Conservation (phyloP, 1,140 invertebrate genomes). For the Eubasilissa regina region DNA sequence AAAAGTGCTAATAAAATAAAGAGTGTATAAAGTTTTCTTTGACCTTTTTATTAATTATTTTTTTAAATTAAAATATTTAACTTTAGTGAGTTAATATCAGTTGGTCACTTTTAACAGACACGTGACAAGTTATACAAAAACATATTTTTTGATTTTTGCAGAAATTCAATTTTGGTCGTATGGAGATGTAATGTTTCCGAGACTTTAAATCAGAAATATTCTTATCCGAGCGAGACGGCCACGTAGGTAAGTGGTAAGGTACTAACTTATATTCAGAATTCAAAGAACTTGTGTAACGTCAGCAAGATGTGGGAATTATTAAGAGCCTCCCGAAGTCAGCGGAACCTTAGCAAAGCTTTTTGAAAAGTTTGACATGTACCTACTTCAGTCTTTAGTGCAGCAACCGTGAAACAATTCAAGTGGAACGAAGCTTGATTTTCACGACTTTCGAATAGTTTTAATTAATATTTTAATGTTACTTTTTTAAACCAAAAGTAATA, state of each 20-base stretch:
- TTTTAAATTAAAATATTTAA: too few species aligned
- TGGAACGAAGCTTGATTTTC: neutral
- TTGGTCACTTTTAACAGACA: too few species aligned
- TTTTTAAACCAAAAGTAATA: too few species aligned
- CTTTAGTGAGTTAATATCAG: too few species aligned
- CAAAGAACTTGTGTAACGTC: constrained; percentile 21
- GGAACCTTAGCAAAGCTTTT: neutral
- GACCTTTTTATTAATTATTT: too few species aligned
- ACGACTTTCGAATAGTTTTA: too few species aligned
- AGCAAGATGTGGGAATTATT: constrained; percentile 35
- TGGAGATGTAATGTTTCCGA: neutral
- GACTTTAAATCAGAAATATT: neutral
- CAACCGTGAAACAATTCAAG: constrained; percentile 18
- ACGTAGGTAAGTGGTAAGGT: constrained; percentile 28
- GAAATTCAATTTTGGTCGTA: too few species aligned
- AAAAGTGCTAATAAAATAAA: too few species aligned
- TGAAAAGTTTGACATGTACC: constrained; percentile 31
- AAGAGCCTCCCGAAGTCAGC: constrained; percentile 22
- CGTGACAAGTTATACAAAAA: too few species aligned
- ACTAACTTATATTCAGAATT: constrained; percentile 40
- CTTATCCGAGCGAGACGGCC: neutral
- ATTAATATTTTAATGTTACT: too few species aligned
- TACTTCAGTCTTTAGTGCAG: constrained; percentile 21
- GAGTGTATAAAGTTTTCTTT: too few species aligned
- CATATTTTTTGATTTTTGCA: too few species aligned